Evolutionary conservation across 1,140 invertebrate genomes (phyloP), one percentile per base, ranked within the genome.

Genomic region (Drosophila tristis): DNA sequence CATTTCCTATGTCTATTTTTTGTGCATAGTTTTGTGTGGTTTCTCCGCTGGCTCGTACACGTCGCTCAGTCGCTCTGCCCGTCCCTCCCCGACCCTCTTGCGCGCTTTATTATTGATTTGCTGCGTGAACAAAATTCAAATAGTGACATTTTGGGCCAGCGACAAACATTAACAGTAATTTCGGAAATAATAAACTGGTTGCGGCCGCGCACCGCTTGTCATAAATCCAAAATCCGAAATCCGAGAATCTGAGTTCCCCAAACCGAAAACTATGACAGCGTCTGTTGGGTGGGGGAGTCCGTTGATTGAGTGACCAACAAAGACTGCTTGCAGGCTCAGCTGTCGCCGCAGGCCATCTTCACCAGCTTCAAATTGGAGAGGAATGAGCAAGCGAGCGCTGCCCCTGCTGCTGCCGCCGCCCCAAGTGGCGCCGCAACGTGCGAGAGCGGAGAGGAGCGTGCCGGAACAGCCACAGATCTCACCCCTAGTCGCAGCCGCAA

Each of bases 321-420:
- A 13, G 26, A 81, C 84, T 31, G 25, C 11, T 3, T 47, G 61
- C 64, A 93, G 95, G 94, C 90, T 75, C 93, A 94, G 66, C 94
- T 95, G 58, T 95, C 96, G 31, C 97, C 97, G 6, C 97, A 98
- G 92, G 97, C 97, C 6, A 98, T 98, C 74, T 98, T 98, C 91
- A 98, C 97, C 25, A 97, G 97, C 77, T 98, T 98, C 90, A 98
- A 98, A 91, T 93, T 98, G 59, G 97, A 97, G 16, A 97, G 98
- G 93, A 76, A 53, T 54, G 82, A 86, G 31, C 66, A 64, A 15
- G 0, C 51, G 1, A 31, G 31, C 9, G n/a, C 45, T 2, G 50
- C n/a, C 3, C 8, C 29, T 1, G 50, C n/a, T 2, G 25, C 35
- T 0, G 4, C 64, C 0, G 3, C 61, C 6, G 20, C 11, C 8